Base-by-base conservation (phyloP, 2,797 vertebrate genomes). In the Anableps anableps region DNA sequence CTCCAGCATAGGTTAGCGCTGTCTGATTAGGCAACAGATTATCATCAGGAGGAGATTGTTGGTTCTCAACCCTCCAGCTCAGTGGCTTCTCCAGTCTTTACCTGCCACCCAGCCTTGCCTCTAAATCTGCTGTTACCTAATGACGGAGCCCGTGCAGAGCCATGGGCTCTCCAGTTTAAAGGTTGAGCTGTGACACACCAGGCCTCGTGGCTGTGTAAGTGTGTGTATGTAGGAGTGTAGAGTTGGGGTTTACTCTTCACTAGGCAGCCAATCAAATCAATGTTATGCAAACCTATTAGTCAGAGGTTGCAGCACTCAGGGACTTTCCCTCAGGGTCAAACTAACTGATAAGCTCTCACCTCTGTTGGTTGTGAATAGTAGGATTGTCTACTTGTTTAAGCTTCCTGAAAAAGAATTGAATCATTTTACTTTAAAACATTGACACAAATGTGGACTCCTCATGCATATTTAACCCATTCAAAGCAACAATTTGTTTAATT, bases 111-210 rank as follows among this genome's bases (percentile, higher is more conserved):
- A 92, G 87, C 88, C 53, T 77, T 0, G 16, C 73, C 76, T 64
- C 66, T 91, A 95, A 95, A 95, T 94, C 91, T 43, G 50, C 80
- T 77, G 85, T 95, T 95, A 94, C 86, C 91, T 95, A 95, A 95
- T 89, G 84, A 87, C 60, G 77, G 82, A 84, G 85, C 90, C 90
- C 83, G 86, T 94, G 94, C 64, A 70, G 84, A 85, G 86, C 81
- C 92, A 93, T 89, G 92, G 89, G 87, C 80, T 83, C 75, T 86
- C n/a, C 47, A 80, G 75, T 84, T 91, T 80, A 89, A 92, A 92
- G 93, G 89, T 73, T 92, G 82, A 89, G 79, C 83, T 77, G 83
- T 45, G 72, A 71, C 60, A 77, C 70, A 79, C 85, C 62, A 79
- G 77, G 75, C 48, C 71, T 89, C n/a, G 48, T 36, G 41, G 81